Base-by-base conservation (phyloP, 2,888 invertebrate genomes). In the Apamea anceps region DNA sequence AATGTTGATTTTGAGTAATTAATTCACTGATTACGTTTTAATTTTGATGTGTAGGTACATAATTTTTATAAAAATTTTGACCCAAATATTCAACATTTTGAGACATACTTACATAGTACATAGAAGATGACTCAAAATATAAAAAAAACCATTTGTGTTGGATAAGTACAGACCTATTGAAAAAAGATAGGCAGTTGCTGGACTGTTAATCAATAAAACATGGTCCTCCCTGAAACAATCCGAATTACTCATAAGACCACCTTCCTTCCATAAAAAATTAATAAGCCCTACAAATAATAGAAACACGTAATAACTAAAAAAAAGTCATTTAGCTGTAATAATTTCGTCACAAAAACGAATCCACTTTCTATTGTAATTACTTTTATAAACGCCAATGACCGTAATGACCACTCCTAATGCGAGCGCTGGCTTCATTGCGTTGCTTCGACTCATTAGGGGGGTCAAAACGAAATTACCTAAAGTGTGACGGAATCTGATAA, bases 401-500 rank as follows among this genome's bases (percentile, higher is more conserved):
- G 89, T 94, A 94, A 95, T 93, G 94, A 90, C 92, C 91, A 92
- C 93, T 94, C 93, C 92, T 94, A 94, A 93, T 92, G 92, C 93
- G 93, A 95, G 94, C 94, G 93, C 88, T 86, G 88, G 92, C 90
- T 92, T 93, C 93, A 92, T 95, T 92, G 95, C 95, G 94, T 95
- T 95, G 93, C 93, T 92, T 73, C 87, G 90, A 93, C 96, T 96
- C 95, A 96, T 96, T 96, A 95, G 87, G 90, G 77, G 95, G 93
- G 93, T 93, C 90, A 93, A 91, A 92, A 88, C 87, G 90, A 92
- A 95, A 94, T 95, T 94, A 94, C 93, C 90, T 89, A 92, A 94
- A 96, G 95, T 96, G 96, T 96, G 96, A 96, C 96, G 94, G 93
- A 95, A 96, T 96, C 95, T 94, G 95, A 96, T 96, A 96, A 95